Conservation (phyloP, 2,888 invertebrate species). For the Ophion ellenae region DNA sequence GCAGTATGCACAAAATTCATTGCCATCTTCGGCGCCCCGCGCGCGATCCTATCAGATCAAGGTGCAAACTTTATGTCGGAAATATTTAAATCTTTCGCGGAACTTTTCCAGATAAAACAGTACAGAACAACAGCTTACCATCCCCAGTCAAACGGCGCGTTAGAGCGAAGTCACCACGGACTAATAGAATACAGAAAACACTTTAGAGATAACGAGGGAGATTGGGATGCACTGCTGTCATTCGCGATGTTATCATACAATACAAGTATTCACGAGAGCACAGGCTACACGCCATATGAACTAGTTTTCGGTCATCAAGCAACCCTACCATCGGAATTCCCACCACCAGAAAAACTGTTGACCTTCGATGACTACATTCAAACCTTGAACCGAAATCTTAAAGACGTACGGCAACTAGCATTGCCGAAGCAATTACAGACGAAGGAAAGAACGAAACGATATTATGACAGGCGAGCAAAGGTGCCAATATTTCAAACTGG, state of each 20-base stretch:
- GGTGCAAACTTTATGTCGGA: too few relatives aligned
- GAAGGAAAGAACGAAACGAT: too few relatives aligned
- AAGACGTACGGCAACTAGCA: too few relatives aligned
- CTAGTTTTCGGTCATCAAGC: conserved; percentile 43
- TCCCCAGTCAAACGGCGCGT: conserved; percentile 48
- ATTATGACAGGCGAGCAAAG: too few relatives aligned
- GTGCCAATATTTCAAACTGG: too few relatives aligned
- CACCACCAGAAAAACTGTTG: conserved; percentile 7
- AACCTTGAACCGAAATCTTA: neutral
- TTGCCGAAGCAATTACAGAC: too few relatives aligned
- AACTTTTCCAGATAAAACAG: too few relatives aligned
- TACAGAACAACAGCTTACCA: conserved; percentile 6
- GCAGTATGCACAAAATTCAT: too few relatives aligned
- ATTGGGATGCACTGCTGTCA: conserved; percentile 50
- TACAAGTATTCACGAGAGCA: conserved; percentile 54
- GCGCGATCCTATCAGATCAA: too few relatives aligned
- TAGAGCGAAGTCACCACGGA: conserved; percentile 48
- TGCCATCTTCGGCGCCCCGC: too few relatives aligned
- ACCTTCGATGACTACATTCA: conserved; percentile 22
- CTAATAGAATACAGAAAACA: conserved; percentile 57
- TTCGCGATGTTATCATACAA: conserved; percentile 56
- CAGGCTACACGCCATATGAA: conserved; percentile 51
- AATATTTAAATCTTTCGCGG: too few relatives aligned
- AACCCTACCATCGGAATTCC: conserved; percentile 20
- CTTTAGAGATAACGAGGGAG: conserved; percentile 24